These are phyloP conservation scores for Elephantulus edwardii DNA, from an alignment of 2,113 vertebrate genomes.

Conservation along the genomic window DNA sequence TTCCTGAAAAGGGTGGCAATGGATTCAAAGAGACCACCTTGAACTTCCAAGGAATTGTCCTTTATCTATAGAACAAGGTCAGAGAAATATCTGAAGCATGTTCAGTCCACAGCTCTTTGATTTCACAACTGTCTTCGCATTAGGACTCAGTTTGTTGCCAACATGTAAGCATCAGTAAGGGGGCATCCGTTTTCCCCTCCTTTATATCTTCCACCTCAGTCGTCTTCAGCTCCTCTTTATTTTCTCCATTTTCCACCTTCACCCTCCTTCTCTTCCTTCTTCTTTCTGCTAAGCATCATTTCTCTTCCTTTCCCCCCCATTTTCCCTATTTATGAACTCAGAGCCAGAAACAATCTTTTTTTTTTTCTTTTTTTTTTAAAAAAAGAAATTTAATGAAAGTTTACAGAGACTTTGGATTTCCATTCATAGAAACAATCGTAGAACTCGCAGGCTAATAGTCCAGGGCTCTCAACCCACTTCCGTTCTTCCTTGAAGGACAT, in stretches of 20 bases:
- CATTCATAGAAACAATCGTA: no score
- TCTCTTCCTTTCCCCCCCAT: no score
- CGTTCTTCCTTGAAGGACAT: background rate
- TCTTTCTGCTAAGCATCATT: background rate
- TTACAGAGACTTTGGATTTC: no score
- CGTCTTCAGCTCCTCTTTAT: background rate
- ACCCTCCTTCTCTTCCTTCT: background rate
- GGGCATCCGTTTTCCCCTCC: background rate
- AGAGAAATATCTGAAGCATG: conserved; percentile 66
- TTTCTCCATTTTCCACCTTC: background rate
- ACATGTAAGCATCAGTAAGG: conserved; percentile 16
- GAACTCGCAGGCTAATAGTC: background rate
- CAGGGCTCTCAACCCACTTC: background rate
- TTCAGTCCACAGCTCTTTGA: conserved; percentile 57
- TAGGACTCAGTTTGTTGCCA: conserved; percentile 1
- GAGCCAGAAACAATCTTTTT: background rate
- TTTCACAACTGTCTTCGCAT: conserved; percentile 57
- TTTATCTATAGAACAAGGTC: conserved; percentile 10
- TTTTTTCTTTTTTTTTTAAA: no score
- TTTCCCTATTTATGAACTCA: background rate
- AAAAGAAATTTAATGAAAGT: no score
- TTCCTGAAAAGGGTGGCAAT: conserved; percentile 35
- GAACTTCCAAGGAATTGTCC: conserved; percentile 5
- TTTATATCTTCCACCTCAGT: background rate
- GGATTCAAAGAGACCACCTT: background rate